These are phyloP conservation scores for Schizotus pectinicornis DNA, from an alignment of 2,888 invertebrate genomes.

Conservation along the genomic window DNA sequence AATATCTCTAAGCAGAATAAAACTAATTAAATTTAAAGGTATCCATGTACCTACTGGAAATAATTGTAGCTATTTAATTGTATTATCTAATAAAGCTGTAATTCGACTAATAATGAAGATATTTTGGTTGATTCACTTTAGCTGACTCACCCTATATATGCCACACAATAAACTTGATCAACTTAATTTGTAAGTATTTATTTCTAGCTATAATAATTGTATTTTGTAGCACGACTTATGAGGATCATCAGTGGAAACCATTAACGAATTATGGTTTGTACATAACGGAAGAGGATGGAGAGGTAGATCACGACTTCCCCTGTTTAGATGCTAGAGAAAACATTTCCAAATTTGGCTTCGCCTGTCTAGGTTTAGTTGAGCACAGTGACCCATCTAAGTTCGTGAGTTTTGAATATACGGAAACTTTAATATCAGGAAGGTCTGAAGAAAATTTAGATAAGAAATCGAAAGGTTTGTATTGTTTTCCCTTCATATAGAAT, in stretches of 20 bases:
- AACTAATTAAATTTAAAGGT: too few species aligned
- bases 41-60: too few species aligned
- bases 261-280: constrained; percentile 83
- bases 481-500: not conserved
- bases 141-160: too few species aligned
- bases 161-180: too few species aligned
- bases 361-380: constrained; percentile 86
- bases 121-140: too few species aligned
- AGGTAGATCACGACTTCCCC: constrained; percentile 92
- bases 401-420: constrained; percentile 49
- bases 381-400: constrained; percentile 62
- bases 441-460: constrained; percentile 20
- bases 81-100: too few species aligned
- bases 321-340: constrained; percentile 86
- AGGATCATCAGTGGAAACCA: constrained; percentile 67
- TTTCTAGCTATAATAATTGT: not conserved
- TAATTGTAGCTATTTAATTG: too few species aligned
- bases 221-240: constrained; percentile 65
- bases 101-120: too few species aligned
- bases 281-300: constrained; percentile 96
- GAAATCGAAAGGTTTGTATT: constrained; percentile 14
- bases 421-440: constrained; percentile 28
- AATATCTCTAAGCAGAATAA: too few species aligned
- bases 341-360: constrained; percentile 92
- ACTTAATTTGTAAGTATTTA: not conserved